Conservation (phyloP, 2,797 vertebrate genomes). For the Pseudocheirus occidentalis region DNA sequence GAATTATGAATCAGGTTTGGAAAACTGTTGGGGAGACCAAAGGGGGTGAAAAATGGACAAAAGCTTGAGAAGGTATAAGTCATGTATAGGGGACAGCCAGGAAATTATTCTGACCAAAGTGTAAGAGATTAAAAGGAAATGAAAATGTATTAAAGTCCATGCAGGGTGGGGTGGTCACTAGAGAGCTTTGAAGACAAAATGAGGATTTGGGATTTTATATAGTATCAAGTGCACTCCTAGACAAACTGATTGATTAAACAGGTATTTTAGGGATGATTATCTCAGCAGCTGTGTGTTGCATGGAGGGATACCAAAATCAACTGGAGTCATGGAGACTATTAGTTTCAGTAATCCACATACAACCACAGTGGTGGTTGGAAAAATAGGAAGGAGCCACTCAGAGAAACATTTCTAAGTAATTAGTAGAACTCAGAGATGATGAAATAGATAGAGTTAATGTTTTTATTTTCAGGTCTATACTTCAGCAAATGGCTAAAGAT, state of each 20-base stretch:
- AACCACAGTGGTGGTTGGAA: not conserved
- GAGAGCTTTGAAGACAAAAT: not conserved
- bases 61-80: not conserved
- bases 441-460: not conserved
- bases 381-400: slow-evolving; percentile 22
- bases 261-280: slow-evolving; percentile 15
- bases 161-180: not conserved
- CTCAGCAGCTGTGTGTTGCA: not conserved
- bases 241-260: not conserved
- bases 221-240: not conserved
- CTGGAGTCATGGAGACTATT: not conserved
- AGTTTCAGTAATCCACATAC: not conserved
- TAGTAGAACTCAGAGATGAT: not conserved
- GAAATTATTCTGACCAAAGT: not conserved
- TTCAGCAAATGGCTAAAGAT: not conserved
- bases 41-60: not conserved
- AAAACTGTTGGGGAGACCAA: not conserved
- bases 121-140: not conserved
- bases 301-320: slow-evolving; percentile 3
- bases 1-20: not conserved
- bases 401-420: not conserved
- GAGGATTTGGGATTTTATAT: not conserved
- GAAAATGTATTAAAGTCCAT: not conserved
- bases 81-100: not conserved
- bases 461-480: not conserved